phyloP scores from a whole-genome alignment of 2,888 invertebrate genomes.

The Ormyrus pomaceus region DNA sequence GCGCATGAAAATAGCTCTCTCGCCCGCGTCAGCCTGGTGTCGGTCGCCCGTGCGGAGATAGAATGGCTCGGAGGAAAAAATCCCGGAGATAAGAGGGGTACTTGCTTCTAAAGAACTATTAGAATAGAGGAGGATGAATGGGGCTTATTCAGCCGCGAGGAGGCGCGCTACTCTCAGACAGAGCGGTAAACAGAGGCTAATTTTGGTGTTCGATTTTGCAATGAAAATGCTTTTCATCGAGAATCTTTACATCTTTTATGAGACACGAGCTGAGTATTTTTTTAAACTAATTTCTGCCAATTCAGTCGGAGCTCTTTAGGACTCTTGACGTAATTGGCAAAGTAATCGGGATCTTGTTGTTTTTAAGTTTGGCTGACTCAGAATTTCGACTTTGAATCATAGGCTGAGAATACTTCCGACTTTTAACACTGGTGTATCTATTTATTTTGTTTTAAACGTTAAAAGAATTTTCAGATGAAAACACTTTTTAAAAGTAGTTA shows the following conservation, averaged over 20 bases:
- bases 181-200: too few relatives aligned
- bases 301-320: too few relatives aligned
- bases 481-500: background rate
- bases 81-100: background rate
- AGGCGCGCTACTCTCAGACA: too few relatives aligned
- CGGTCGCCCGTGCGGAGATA: background rate
- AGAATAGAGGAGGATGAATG: too few relatives aligned
- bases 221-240: too few relatives aligned
- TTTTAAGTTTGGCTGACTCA: slow-evolving; percentile 2
- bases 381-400: slow-evolving; percentile 1
- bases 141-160: too few relatives aligned
- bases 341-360: slow-evolving; percentile 4
- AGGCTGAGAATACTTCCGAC: background rate
- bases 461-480: background rate
- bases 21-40: slow-evolving; percentile 60
- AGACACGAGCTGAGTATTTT: too few relatives aligned
- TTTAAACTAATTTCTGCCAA: too few relatives aligned
- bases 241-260: too few relatives aligned
- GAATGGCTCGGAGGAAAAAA: background rate
- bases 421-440: background rate
- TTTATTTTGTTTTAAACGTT: background rate
- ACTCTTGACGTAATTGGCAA: slow-evolving; percentile 18
- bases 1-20: slow-evolving; percentile 63
- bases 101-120: too few relatives aligned
- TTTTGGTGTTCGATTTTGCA: too few relatives aligned